These are phyloP conservation scores for Petrocephalus zakoni DNA, from an alignment of 2,113 vertebrate genomes.

Conservation along the genomic window DNA sequence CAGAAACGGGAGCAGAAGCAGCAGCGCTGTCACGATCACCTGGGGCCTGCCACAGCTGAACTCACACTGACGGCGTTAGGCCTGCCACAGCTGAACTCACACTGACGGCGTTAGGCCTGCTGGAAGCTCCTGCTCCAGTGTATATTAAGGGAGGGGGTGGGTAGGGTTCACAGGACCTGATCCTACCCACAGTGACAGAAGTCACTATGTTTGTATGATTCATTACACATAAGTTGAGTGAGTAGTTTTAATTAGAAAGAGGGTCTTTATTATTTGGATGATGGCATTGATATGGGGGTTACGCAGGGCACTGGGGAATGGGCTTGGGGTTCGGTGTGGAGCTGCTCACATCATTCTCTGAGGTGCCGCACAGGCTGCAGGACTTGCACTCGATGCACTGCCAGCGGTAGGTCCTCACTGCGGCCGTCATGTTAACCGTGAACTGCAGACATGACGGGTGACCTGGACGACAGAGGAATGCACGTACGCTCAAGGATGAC, in stretches of 20 bases:
- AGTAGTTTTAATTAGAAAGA: not conserved
- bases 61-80: not conserved
- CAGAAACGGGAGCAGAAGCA: not conserved
- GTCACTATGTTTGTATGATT: not conserved
- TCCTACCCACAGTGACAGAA: not conserved
- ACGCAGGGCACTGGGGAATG: constrained; percentile 22
- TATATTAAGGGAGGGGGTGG: not conserved
- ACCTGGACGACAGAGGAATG: constrained; percentile 52
- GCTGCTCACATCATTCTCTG: constrained; percentile 81
- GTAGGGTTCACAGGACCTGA: not conserved
- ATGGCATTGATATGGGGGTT: not conserved
- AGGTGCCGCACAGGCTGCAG: constrained; percentile 89
- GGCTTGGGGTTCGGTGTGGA: not conserved
- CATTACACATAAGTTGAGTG: not conserved
- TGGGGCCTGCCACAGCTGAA: not conserved
- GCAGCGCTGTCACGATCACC: not conserved
- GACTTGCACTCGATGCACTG: constrained; percentile 95
- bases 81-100: too few species aligned
- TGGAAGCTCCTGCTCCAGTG: not conserved
- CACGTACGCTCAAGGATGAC: not conserved
- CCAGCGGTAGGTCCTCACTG: constrained; percentile 89
- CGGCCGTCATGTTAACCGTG: constrained; percentile 90
- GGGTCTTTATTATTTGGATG: not conserved
- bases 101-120: not conserved
- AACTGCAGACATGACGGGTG: constrained; percentile 93